Conservation (phyloP, 2,113 vertebrate genomes). For the Narcine bancroftii region DNA sequence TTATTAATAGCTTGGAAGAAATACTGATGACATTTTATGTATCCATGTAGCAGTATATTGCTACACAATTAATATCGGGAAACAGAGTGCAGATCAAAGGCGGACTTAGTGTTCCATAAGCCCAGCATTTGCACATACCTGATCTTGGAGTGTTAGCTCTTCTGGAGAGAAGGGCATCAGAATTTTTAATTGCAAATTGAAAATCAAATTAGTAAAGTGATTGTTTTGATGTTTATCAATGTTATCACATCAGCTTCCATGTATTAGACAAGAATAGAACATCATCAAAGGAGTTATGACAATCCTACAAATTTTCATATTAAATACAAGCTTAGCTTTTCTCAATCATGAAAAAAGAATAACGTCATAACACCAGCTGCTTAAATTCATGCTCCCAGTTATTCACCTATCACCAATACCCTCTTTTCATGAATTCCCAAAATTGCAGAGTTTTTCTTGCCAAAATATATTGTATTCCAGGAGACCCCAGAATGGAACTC, state of each 20-base stretch:
- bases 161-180: conserved; percentile 10
- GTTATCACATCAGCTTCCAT: conserved; percentile 16
- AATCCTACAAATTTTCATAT: neutral
- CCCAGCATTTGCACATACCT: conserved; percentile 12
- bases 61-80: neutral
- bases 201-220: neutral
- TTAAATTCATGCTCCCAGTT: neutral
- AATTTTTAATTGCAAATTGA: neutral
- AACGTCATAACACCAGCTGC: no score
- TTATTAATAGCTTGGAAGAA: conserved; percentile 26
- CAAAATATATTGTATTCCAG: neutral
- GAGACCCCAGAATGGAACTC: neutral
- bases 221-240: neutral
- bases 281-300: neutral
- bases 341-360: neutral
- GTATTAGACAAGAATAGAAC: neutral
- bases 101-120: neutral
- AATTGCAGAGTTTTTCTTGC: neutral
- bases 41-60: neutral
- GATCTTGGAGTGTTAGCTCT: neutral
- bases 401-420: neutral
- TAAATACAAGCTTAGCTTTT: conserved; percentile 17
- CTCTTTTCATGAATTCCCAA: neutral
- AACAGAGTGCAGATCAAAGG: conserved; percentile 25
- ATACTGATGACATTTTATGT: neutral